Base-by-base conservation (phyloP, 2,113 vertebrate species). In the Dryoscopus gambensis region DNA sequence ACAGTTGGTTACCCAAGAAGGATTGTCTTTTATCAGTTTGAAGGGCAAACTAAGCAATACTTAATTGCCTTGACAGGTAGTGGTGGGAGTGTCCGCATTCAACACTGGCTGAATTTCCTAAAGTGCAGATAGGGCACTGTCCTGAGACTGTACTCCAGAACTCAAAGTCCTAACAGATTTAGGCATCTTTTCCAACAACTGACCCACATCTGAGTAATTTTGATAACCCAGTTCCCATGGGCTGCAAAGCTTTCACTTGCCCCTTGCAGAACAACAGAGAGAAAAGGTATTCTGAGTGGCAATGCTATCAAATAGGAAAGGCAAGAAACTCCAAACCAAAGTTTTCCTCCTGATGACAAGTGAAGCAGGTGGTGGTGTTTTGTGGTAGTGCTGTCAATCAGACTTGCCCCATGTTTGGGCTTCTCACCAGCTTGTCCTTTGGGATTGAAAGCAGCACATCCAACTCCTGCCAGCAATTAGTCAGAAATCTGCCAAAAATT, bases 61-160 rank as follows among this genome's bases (percentile, higher is more conserved):
- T 69, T 55, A 67, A 31, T 27, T 95, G 14, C 24, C 9, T 15
- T 73, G 24, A 6, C 18, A 18, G 42, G 53, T 40, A 31, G 24
- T 5, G 6, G 21, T 35, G 10, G 4, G n/a, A 69, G n/a, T 0
- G 0, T 22, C 9, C 24, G 35, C 19, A 22, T 75, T 70, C 28
- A 69, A 44, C 13, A n/a, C 4, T 53, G 46, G 21, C 31, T 74
- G 74, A 47, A 55, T 80, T 77, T 77, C 27, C 30, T 60, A 11
- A 69, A 42, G 46, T 22, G 18, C 5, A 73, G 46, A 31, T 24
- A 77, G 31, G n/a, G 17, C 18, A 77, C 25, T 56, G 24, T 74
- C 24, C 59, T 52, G 24, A 71, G 10, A n/a, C 8, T 22, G 6
- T 50, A 60, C 31, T 42, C 37, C 9, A 10, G 16, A 68, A 68